These are phyloP conservation scores for Campylomormyrus numenius DNA, from an alignment of 2,113 vertebrate species.

Conservation along the genomic window DNA sequence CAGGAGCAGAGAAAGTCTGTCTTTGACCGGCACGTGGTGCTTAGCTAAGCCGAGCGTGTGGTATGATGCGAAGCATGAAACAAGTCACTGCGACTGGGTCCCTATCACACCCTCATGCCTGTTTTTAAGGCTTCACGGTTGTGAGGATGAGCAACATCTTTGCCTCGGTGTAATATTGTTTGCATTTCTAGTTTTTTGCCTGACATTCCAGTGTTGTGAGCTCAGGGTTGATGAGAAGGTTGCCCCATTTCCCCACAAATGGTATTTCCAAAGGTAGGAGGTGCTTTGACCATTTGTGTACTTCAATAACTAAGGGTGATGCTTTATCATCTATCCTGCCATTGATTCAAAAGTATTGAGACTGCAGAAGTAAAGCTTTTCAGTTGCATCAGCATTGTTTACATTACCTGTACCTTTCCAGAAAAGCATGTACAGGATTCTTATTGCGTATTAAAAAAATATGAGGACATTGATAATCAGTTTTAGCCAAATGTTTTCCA, in stretches of 20 bases:
- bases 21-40: slow-evolving; percentile 73
- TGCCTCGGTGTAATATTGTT: background rate
- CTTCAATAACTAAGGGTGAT: background rate
- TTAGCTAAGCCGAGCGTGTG: slow-evolving; percentile 54
- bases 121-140: background rate
- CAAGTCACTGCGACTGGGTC: background rate
- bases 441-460: background rate
- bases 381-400: background rate
- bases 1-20: slow-evolving; percentile 76
- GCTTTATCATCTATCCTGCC: background rate
- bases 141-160: background rate
- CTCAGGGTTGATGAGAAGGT: background rate
- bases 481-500: background rate
- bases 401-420: background rate
- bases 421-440: background rate
- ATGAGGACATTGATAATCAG: background rate
- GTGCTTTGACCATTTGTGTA: background rate
- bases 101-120: background rate
- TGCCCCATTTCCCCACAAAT: background rate
- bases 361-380: background rate
- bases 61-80: background rate
- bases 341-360: background rate
- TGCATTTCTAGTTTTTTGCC: background rate
- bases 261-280: background rate
- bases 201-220: background rate